Percentiles rank a stretch among this genome's conserved stretches.
phyloP scores from a whole-genome alignment of 2,797 vertebrate genomes.

The Urophycis tenuis region DNA sequence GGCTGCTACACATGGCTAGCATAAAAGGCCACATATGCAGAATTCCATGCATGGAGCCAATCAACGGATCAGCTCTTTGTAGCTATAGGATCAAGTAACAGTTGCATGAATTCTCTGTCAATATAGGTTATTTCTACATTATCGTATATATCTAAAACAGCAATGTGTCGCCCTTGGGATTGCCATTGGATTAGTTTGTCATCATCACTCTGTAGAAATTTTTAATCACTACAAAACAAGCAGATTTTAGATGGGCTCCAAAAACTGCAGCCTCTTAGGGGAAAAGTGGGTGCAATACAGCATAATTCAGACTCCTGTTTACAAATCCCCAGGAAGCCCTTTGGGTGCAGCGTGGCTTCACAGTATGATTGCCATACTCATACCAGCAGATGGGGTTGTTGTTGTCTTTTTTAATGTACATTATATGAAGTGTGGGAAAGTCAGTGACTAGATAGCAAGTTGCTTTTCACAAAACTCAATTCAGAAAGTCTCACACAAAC shows the following conservation, averaged over 20 bases:
- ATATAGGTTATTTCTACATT: not conserved
- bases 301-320: not conserved
- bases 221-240: not conserved
- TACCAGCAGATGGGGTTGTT: not conserved
- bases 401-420: not conserved
- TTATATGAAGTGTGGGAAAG: not conserved
- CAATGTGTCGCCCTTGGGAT: too few species aligned
- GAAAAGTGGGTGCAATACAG: not conserved
- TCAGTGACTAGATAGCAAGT: not conserved
- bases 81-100: not conserved
- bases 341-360: not conserved
- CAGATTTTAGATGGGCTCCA: not conserved
- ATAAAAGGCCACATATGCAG: not conserved
- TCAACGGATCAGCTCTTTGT: not conserved
- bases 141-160: not conserved
- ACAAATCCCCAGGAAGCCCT: not conserved
- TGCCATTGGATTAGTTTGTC: not conserved
- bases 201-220: not conserved
- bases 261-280: not conserved
- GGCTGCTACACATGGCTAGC: not conserved
- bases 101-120: not conserved
- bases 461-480: not conserved
- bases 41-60: not conserved
- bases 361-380: not conserved
- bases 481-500: not conserved